phyloP scores from a whole-genome alignment of 2,888 invertebrate genomes.

The Coelopa pilipes region DNA sequence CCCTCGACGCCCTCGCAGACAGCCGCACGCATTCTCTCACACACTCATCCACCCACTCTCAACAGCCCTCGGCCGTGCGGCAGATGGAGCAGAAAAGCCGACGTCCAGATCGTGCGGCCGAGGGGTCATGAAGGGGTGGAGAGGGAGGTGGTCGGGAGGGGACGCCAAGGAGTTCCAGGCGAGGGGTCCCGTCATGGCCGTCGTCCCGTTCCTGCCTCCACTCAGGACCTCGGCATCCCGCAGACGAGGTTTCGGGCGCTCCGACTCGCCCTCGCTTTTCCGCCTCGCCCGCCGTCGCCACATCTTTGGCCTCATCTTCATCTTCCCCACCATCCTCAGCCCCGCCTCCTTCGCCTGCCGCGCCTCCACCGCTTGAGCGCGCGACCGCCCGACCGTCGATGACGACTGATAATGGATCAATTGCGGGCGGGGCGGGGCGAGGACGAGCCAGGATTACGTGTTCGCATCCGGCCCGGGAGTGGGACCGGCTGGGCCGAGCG shows the following conservation, averaged over 20 bases:
- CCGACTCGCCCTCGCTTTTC: not conserved
- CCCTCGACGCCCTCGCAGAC: not conserved
- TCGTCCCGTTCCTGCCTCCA: no score
- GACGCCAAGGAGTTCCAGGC: no score
- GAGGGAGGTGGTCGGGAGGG: no score
- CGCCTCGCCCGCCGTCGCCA: not conserved
- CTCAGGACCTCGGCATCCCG: no score
- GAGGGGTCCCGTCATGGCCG: no score
- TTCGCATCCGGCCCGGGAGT: no score
- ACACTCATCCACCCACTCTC: not conserved
- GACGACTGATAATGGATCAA: constrained; percentile 64
- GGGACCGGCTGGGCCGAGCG: no score
- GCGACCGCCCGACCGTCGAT: constrained; percentile 38
- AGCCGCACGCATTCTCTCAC: not conserved
- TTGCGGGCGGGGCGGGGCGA: not conserved
- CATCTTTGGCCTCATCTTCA: not conserved
- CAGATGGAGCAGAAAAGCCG: constrained; percentile 7
- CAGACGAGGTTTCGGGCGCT: no score
- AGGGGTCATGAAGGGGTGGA: not conserved
- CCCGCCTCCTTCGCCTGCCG: not conserved
- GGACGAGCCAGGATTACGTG: no score
- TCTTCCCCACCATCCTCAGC: not conserved
- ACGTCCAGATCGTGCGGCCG: no score
- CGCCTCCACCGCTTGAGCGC: not conserved
- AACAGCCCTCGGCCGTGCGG: no score